These are phyloP conservation scores for Rhagonycha lutea DNA, from an alignment of 2,888 invertebrate genomes.

Conservation along the genomic window DNA sequence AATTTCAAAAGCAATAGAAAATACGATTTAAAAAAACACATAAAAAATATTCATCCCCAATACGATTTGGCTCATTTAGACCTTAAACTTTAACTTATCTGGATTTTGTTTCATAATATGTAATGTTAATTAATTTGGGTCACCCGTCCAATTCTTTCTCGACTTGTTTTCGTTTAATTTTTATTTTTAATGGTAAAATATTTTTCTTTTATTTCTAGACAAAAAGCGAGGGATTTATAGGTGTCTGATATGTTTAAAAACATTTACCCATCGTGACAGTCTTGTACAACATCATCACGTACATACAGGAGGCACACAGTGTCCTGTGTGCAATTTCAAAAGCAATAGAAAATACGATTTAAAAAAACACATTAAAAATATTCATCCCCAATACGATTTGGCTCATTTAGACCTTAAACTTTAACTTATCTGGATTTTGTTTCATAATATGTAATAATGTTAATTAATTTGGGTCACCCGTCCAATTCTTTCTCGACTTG, in stretches of 20 bases:
- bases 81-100: neutral
- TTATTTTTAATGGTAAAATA: neutral
- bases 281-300: slow-evolving; percentile 58
- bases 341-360: neutral
- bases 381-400: neutral
- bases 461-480: neutral
- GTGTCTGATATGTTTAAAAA: too few relatives aligned
- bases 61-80: neutral
- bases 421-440: neutral
- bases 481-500: neutral
- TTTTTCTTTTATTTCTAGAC: neutral
- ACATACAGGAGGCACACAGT: neutral
- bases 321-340: neutral
- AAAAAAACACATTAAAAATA: neutral
- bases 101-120: neutral
- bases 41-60: neutral
- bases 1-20: neutral
- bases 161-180: neutral
- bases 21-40: neutral
- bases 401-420: neutral
- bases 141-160: neutral
- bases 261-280: too few relatives aligned
- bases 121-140: too few relatives aligned
- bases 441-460: neutral
- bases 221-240: too few relatives aligned